A percentile compares a stretch with the other conserved stretches of the same genome.
phyloP scores from a whole-genome alignment of 2,797 vertebrate species.

The Enteromius fasciolatus region DNA sequence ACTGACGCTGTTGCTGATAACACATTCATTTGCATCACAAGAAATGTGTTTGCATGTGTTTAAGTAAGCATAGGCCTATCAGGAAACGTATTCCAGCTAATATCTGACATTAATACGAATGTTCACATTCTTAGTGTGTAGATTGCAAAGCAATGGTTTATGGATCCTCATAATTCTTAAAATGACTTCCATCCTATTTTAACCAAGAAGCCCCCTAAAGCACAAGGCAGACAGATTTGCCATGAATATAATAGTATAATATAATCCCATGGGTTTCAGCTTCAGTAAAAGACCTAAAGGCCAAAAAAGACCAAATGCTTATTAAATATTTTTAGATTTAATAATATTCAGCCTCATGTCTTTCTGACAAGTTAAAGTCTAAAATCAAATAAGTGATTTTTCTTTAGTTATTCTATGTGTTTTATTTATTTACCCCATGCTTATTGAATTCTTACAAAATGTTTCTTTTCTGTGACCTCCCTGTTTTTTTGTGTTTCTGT shows the following conservation, averaged over 20 bases:
- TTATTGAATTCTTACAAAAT: too few species aligned
- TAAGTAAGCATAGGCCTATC: neutral
- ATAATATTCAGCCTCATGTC: slow-evolving; percentile 4
- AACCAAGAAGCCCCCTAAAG: slow-evolving; percentile 39
- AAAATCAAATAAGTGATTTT: neutral
- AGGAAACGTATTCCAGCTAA: neutral
- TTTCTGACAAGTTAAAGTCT: slow-evolving; percentile 41
- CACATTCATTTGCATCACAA: neutral
- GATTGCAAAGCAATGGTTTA: slow-evolving; percentile 33
- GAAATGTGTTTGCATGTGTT: too few species aligned
- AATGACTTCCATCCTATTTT: slow-evolving; percentile 1
- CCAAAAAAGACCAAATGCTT: slow-evolving; percentile 46
- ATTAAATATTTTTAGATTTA: slow-evolving; percentile 56
- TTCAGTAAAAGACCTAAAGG: slow-evolving; percentile 28
- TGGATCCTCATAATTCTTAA: slow-evolving; percentile 14
- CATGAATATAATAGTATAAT: slow-evolving; percentile 62
- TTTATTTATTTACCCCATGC: too few species aligned
- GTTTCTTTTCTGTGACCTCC: too few species aligned
- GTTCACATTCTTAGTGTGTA: neutral
- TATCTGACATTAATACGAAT: slow-evolving; percentile 10
- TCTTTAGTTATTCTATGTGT: neutral
- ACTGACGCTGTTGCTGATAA: neutral
- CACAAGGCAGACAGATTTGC: slow-evolving; percentile 33
- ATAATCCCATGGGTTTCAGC: slow-evolving; percentile 34
- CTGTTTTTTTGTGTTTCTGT: too few species aligned